Conservation (phyloP, 1,140 invertebrate species). For the Drosophila varians region DNA sequence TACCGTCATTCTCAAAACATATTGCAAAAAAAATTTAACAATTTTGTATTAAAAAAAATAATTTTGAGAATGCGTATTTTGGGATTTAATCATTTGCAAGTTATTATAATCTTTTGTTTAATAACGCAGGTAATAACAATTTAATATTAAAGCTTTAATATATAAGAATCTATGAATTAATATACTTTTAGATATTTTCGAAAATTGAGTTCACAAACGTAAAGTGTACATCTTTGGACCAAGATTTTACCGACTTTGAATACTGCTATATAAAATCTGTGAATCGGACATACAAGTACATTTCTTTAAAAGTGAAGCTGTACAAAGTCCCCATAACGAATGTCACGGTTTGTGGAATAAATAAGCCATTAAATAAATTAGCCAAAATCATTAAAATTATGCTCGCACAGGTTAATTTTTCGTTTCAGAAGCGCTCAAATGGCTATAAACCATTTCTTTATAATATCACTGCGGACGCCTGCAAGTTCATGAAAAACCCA, state of each 20-base stretch:
- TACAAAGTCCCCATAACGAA: background rate
- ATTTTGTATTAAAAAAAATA: no score
- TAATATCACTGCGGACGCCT: background rate
- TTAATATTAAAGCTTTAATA: no score
- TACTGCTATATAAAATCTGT: background rate
- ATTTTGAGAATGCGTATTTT: no score
- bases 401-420: background rate
- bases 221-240: background rate
- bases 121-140: no score
- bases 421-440: background rate
- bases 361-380: background rate
- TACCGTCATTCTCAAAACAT: no score
- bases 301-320: background rate
- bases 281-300: background rate
- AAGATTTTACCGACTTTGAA: background rate
- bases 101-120: no score
- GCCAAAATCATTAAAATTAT: background rate
- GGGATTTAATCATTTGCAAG: no score
- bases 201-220: background rate
- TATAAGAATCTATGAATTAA: no score
- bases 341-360: background rate
- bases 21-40: no score
- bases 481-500: background rate
- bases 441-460: background rate
- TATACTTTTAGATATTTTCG: no score